Evolutionary conservation across 2,113 vertebrate species (phyloP).

Genomic region (Ascaphus truei): DNA sequence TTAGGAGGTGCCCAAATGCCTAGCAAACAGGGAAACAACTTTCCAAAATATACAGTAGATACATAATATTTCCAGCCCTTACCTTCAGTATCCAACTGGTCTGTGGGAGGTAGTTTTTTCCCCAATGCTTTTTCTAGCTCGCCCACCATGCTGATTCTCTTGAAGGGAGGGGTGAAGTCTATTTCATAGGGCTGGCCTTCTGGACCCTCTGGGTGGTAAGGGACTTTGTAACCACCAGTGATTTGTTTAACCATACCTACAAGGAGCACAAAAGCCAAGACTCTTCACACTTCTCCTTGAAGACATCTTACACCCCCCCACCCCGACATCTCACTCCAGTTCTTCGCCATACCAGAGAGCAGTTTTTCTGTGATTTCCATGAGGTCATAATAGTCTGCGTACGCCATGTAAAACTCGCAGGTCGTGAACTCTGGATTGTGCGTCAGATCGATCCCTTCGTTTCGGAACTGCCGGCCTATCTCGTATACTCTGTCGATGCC

Average conservation of each 20-base stretch:
- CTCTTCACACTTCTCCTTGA: neutral
- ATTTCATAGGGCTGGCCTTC: constrained; percentile 81
- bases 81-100: constrained; percentile 71
- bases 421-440: constrained; percentile 98
- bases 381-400: constrained; percentile 92
- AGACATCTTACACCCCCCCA: neutral
- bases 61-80: constrained; percentile 28
- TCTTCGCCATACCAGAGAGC: constrained; percentile 72
- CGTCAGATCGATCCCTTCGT: constrained; percentile 96
- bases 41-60: too few relatives aligned
- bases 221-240: constrained; percentile 83
- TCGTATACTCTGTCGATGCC: constrained; percentile 95
- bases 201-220: constrained; percentile 88
- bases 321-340: neutral
- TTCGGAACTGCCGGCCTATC: constrained; percentile 94
- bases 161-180: constrained; percentile 96
- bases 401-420: constrained; percentile 98
- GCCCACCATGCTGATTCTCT: constrained; percentile 79
- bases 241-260: constrained; percentile 93
- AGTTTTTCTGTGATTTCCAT: constrained; percentile 96
- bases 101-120: constrained; percentile 77
- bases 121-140: constrained; percentile 85
- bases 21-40: too few relatives aligned
- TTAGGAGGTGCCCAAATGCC: too few relatives aligned
- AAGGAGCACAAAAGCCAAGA: neutral